phyloP scores from a whole-genome alignment of 2,797 vertebrate genomes.

The Microcaecilia unicolor region DNA sequence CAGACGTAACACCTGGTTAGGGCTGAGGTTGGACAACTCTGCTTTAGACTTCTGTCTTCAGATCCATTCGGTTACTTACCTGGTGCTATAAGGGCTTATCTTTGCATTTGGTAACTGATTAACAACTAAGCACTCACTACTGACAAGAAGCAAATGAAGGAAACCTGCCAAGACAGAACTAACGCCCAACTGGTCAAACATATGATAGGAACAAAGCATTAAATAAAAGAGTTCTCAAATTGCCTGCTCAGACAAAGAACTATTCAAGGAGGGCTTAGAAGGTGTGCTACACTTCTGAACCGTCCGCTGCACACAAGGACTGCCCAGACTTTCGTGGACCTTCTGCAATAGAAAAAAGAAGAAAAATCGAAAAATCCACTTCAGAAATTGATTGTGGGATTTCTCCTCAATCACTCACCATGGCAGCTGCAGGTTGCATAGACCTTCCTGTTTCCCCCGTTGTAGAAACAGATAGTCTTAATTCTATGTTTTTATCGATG shows the following conservation, averaged over 20 bases:
- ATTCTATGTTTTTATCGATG: no score
- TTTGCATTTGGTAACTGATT: constrained; percentile 41
- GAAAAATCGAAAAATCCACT: fast-evolving
- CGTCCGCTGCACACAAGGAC: neutral
- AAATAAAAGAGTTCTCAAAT: constrained; percentile 9
- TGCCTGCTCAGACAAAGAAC: fast-evolving
- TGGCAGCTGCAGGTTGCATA: neutral
- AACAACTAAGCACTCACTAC: constrained; percentile 21
- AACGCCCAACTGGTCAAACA: constrained; percentile 9
- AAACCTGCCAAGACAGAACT: neutral
- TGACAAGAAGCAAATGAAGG: no score
- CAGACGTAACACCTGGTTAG: no score
- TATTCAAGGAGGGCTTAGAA: constrained; percentile 12
- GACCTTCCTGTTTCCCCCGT: no score
- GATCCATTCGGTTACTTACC: no score
- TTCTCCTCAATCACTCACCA: neutral
- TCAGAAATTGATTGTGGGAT: fast-evolving
- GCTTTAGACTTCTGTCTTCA: no score
- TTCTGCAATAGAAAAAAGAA: neutral
- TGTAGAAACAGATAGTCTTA: no score
- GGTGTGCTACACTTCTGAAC: neutral
- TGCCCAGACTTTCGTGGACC: fast-evolving
- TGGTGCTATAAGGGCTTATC: neutral
- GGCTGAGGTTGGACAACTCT: no score
- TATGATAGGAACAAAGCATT: neutral